These are phyloP conservation scores for Griposia aprilina DNA, from an alignment of 2,888 invertebrate genomes.

Conservation along the genomic window DNA sequence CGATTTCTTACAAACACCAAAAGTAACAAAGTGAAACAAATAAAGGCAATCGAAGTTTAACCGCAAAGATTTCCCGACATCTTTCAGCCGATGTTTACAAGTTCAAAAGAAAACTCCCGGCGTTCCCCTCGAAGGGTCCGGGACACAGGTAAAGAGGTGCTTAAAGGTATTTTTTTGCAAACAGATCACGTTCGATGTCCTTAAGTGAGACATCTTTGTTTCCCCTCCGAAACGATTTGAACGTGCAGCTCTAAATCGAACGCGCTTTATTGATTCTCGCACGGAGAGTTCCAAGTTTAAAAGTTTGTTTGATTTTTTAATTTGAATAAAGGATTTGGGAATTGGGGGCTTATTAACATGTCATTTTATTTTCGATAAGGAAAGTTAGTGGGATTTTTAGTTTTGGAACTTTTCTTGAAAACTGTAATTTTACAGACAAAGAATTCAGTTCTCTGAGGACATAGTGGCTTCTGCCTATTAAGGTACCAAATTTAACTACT, in stretches of 20 bases:
- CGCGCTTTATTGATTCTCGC: constrained; percentile 82
- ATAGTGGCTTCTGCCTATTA: neutral
- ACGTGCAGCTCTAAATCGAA: constrained; percentile 79
- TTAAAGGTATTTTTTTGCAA: constrained; percentile 87
- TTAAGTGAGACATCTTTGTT: constrained; percentile 89
- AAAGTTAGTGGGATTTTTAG: neutral
- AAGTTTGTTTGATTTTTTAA: constrained; percentile 38
- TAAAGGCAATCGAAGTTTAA: constrained; percentile 82
- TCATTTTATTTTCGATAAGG: neutral
- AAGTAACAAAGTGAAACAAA: constrained; percentile 76
- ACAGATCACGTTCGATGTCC: constrained; percentile 89
- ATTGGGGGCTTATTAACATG: constrained; percentile 21
- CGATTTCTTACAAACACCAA: constrained; percentile 70
- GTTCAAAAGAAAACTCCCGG: constrained; percentile 78
- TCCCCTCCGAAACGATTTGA: constrained; percentile 81
- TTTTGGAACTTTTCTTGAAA: neutral
- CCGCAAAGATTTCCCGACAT: constrained; percentile 84
- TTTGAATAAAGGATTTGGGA: constrained; percentile 17
- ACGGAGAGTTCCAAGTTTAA: constrained; percentile 50
- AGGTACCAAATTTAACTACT: neutral
- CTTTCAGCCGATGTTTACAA: constrained; percentile 86
- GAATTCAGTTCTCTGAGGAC: neutral
- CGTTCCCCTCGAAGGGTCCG: constrained; percentile 73
- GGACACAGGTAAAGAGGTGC: constrained; percentile 83
- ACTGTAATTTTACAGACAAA: neutral